Conservation (phyloP, 2,888 invertebrate species). For the Nomada fabriciana region DNA sequence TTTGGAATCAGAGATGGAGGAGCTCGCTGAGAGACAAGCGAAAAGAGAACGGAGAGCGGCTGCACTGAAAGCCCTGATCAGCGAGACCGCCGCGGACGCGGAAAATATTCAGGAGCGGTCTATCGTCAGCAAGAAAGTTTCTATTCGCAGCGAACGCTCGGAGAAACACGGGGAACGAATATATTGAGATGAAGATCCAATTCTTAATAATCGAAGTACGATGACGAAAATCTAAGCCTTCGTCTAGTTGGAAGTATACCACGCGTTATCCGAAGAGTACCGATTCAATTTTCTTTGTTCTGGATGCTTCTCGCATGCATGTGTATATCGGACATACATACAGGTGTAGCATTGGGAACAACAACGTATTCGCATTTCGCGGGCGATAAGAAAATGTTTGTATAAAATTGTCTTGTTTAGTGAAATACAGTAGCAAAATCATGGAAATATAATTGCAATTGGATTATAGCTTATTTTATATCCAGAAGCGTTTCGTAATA, state of each 20-base stretch:
- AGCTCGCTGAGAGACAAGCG: constrained; percentile 88
- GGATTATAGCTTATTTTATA: constrained; percentile 25
- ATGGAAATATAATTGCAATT: constrained; percentile 17
- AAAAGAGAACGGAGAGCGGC: constrained; percentile 90
- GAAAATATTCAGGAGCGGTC: constrained; percentile 81
- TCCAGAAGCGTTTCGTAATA: constrained; percentile 14
- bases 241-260: constrained; percentile 2
- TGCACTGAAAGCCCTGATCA: constrained; percentile 89
- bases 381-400: constrained; percentile 5
- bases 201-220: background rate
- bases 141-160: constrained; percentile 75
- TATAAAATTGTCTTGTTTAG: constrained; percentile 20
- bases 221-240: background rate
- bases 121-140: constrained; percentile 74
- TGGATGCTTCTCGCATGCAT: background rate
- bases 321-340: background rate
- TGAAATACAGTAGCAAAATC: constrained; percentile 37
- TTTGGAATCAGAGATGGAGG: constrained; percentile 91
- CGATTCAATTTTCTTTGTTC: constrained; percentile 8
- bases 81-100: constrained; percentile 85
- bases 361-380: background rate
- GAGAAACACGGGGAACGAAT: constrained; percentile 78
- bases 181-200: background rate
- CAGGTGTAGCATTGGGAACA: background rate
- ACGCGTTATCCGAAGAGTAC: background rate